These are phyloP conservation scores for Incurvaria masculella DNA, from an alignment of 2,888 invertebrate genomes.

Conservation along the genomic window DNA sequence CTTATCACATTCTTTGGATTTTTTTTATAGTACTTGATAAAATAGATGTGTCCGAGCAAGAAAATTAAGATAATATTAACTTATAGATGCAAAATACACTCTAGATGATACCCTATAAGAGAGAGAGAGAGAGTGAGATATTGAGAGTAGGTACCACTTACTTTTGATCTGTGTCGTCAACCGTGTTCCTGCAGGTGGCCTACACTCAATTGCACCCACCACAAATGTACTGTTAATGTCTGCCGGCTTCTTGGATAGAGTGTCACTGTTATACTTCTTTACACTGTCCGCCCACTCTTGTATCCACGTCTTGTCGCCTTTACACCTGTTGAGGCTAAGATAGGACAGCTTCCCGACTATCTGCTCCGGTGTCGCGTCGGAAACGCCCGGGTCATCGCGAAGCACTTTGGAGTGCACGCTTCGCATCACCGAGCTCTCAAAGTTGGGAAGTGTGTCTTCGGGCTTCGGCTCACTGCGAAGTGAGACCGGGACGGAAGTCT, in stretches of 20 bases:
- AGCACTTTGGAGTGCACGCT: slow-evolving; percentile 34
- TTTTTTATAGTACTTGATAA: too few species aligned
- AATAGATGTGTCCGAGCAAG: too few species aligned
- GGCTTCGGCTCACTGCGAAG: slow-evolving; percentile 28
- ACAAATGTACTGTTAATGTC: slow-evolving; percentile 23
- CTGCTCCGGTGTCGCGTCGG: slow-evolving; percentile 33
- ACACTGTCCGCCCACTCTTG: slow-evolving; percentile 65
- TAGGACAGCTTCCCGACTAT: slow-evolving; percentile 43
- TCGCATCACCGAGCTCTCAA: slow-evolving; percentile 41
- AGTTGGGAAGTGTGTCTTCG: slow-evolving; percentile 19
- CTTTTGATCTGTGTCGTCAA: slow-evolving; percentile 32
- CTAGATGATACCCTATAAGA: too few species aligned
- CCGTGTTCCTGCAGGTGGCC: slow-evolving; percentile 43
- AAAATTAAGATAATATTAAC: too few species aligned
- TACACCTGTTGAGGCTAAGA: slow-evolving; percentile 46
- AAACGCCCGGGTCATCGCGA: slow-evolving; percentile 29
- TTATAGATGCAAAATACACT: too few species aligned
- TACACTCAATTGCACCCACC: slow-evolving; percentile 25
- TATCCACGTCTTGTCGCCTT: slow-evolving; percentile 58
- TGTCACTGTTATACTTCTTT: slow-evolving; percentile 46
- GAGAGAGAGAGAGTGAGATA: too few species aligned
- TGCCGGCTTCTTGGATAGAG: slow-evolving; percentile 22
- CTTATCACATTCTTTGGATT: too few species aligned
- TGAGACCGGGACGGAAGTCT: slow-evolving; percentile 44
- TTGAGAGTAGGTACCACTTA: too few species aligned